Base-by-base conservation (phyloP, 2,888 invertebrate genomes). In the Pycnomerus fuliginosus region DNA sequence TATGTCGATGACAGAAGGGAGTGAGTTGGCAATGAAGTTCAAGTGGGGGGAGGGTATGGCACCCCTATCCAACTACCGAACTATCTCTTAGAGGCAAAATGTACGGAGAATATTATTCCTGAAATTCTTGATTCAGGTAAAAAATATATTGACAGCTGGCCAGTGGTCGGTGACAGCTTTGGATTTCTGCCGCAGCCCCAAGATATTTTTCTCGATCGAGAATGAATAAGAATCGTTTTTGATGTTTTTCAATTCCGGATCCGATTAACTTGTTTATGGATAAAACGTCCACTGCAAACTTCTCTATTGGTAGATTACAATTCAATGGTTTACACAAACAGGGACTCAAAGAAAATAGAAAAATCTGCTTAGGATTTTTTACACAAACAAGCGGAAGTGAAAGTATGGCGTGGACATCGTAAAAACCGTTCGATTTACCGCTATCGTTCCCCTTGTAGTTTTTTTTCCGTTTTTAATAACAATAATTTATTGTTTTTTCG, bases 211-310 rank as follows among this genome's bases (percentile, higher is more conserved):
- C 40, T 55, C 58, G 50, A 61, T 60, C 57, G 53, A 36, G 61
- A 60, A 63, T 64, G 65, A 63, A 64, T 64, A 58, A 58, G 52
- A 55, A 53, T 58, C 52, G 55, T 57, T 58, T 61, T 63, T 60
- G 62, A 65, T 68, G 64, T 66, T 67, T 67, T 66, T 64, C 66
- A 61, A 65, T 66, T 62, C 56, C 53, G 58, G 60, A 68, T 67
- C 65, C 65, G 67, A 67, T 68, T 68, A 67, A 65, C 60, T 66
- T 65, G 65, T 64, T 66, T 65, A 62, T 64, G 62, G 56, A 53
- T 55, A 52, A 60, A 63, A 64, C 52, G 64, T 63, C 63, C 61
- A 50, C 59, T 43, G 52, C 62, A 61, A 56, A 58, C 53, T 51
- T 53, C 43, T 52, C 49, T 42, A n/a, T n/a, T n/a, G 38, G 34